Conservation (phyloP, 2,113 vertebrate genomes). For the Rhea americana region DNA sequence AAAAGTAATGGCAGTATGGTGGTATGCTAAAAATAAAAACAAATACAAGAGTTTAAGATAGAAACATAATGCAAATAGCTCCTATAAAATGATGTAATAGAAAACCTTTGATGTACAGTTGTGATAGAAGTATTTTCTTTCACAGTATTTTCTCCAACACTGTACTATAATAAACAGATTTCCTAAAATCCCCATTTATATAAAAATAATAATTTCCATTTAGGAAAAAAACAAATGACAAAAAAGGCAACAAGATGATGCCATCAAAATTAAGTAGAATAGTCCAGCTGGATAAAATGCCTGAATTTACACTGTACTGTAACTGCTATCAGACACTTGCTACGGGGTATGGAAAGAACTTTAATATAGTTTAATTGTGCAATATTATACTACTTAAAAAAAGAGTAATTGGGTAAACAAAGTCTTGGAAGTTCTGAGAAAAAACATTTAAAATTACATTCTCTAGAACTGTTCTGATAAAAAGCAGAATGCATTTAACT, state of each 20-base stretch:
- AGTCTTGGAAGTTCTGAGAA: not conserved
- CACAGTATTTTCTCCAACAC: not conserved
- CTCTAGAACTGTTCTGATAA: not conserved
- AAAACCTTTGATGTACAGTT: not conserved
- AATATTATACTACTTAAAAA: not conserved
- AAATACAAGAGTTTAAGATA: not conserved
- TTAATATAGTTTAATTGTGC: not conserved
- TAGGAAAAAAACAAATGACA: not conserved
- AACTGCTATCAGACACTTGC: not conserved
- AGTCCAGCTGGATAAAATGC: not conserved
- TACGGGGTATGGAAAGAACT: not conserved
- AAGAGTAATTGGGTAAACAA: not conserved
- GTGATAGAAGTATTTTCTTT: not conserved
- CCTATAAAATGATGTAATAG: not conserved
- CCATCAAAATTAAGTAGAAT: not conserved
- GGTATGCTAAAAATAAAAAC: constrained; percentile 6
- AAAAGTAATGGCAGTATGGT: constrained; percentile 62
- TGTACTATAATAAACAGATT: not conserved
- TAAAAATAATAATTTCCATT: not conserved
- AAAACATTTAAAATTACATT: not conserved
- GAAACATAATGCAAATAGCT: not conserved
- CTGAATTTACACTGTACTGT: not conserved
- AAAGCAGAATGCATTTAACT: not conserved
- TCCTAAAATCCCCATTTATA: not conserved
- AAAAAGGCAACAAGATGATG: not conserved